phyloP scores from a whole-genome alignment of 2,797 vertebrate species.

The Remorina albescens region DNA sequence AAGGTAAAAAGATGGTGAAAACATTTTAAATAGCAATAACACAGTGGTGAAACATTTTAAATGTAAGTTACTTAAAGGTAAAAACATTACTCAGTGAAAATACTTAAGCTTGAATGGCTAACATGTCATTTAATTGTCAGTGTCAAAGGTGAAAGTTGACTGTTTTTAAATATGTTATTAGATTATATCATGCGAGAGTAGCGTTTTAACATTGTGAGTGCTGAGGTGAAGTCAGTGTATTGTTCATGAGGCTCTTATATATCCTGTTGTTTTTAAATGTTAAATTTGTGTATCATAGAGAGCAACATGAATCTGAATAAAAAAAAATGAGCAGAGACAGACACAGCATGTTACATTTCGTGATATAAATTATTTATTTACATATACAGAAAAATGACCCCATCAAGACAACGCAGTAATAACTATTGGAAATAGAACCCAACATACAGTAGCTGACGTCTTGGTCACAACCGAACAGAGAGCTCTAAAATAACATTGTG shows the following conservation, averaged over 20 bases:
- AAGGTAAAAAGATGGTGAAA: not conserved
- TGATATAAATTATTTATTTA: constrained; percentile 99
- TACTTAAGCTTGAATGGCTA: not conserved
- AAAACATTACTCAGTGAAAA: not conserved
- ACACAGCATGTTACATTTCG: constrained; percentile 80
- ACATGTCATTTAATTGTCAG: not conserved
- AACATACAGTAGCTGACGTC: constrained; percentile 85
- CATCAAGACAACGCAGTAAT: constrained; percentile 98
- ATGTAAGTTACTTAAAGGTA: not conserved
- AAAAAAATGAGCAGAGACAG: constrained; percentile 26
- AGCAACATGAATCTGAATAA: not conserved
- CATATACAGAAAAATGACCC: constrained; percentile 99
- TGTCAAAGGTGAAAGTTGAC: not conserved
- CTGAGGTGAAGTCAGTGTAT: not conserved
- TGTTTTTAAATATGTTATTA: too few species aligned
- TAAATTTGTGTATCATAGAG: not conserved
- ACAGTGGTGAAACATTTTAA: not conserved
- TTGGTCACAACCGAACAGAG: constrained; percentile 95
- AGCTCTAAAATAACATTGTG: constrained; percentile 92
- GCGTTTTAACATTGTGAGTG: not conserved
- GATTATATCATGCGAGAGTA: too few species aligned
- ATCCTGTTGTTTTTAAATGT: not conserved
- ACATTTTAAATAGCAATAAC: not conserved
- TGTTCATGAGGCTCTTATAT: not conserved
- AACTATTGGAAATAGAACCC: constrained; percentile 99